Conservation (phyloP, 2,888 invertebrate species). For the Athripsodes cinereus region DNA sequence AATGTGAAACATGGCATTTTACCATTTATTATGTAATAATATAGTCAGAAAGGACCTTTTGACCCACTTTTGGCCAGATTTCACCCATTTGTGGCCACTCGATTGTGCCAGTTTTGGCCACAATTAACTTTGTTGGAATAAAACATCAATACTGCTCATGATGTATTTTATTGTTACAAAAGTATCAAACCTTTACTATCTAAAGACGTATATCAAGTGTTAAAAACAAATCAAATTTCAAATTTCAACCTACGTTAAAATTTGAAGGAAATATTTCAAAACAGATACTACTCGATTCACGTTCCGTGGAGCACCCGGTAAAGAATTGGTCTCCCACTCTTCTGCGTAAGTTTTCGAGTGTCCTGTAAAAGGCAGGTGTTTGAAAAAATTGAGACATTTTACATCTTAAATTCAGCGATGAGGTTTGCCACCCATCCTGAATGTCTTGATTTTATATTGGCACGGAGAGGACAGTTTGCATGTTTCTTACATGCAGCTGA, state of each 20-base stretch:
- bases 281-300: neutral
- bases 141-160: neutral
- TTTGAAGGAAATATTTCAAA: neutral
- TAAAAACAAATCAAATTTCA: neutral
- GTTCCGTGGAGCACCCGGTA: too few relatives aligned
- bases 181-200: too few relatives aligned
- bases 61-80: neutral
- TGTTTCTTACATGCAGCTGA: too few relatives aligned
- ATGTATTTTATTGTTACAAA: too few relatives aligned
- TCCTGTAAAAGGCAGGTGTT: too few relatives aligned
- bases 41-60: neutral
- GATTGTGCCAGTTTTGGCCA: neutral
- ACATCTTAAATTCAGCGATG: too few relatives aligned
- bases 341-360: too few relatives aligned
- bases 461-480: too few relatives aligned
- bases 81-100: neutral
- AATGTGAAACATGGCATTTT: neutral
- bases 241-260: neutral
- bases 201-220: neutral
- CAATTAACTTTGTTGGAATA: neutral
- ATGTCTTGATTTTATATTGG: too few relatives aligned
- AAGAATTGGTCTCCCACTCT: too few relatives aligned
- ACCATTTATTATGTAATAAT: neutral
- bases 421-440: too few relatives aligned
- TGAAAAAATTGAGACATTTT: too few relatives aligned